These are phyloP conservation scores for Drosophila subpulchrella DNA, from an alignment of 1,140 invertebrate species.

Conservation along the genomic window DNA sequence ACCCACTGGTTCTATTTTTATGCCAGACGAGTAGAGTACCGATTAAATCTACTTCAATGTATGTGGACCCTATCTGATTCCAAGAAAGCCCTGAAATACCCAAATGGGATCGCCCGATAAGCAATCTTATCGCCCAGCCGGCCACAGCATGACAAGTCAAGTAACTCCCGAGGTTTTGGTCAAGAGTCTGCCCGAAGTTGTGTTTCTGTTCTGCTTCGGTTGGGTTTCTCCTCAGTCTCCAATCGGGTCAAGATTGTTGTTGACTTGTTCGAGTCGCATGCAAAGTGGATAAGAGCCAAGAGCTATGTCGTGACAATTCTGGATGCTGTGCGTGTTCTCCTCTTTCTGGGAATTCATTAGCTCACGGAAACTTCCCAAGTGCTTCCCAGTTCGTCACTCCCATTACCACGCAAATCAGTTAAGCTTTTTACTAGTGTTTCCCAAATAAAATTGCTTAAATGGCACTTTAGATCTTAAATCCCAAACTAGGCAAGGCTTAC, in stretches of 20 bases:
- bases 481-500: not conserved
- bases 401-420: conserved; percentile 32
- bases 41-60: not conserved
- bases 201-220: conserved; percentile 11
- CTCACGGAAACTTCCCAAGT: conserved; percentile 35
- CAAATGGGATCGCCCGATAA: conserved; percentile 19
- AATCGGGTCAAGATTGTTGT: conserved; percentile 67
- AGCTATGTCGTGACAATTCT: conserved; percentile 51
- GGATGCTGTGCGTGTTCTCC: conserved; percentile 59
- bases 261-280: conserved; percentile 43
- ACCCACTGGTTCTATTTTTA: conserved; percentile 29
- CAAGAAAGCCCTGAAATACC: conserved; percentile 1
- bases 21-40: not conserved
- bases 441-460: not conserved
- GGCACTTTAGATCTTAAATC: not conserved
- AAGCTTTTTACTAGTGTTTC: not conserved
- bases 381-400: conserved; percentile 19
- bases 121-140: conserved; percentile 28
- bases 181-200: conserved; percentile 32
- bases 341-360: conserved; percentile 60
- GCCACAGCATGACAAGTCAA: conserved; percentile 13
- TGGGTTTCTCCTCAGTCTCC: conserved; percentile 11
- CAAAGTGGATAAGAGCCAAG: conserved; percentile 38
- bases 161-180: conserved; percentile 19
- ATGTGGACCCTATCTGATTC: not conserved